These are phyloP conservation scores for Hyles euphorbiae DNA, from an alignment of 1,140 invertebrate genomes.

Conservation along the genomic window DNA sequence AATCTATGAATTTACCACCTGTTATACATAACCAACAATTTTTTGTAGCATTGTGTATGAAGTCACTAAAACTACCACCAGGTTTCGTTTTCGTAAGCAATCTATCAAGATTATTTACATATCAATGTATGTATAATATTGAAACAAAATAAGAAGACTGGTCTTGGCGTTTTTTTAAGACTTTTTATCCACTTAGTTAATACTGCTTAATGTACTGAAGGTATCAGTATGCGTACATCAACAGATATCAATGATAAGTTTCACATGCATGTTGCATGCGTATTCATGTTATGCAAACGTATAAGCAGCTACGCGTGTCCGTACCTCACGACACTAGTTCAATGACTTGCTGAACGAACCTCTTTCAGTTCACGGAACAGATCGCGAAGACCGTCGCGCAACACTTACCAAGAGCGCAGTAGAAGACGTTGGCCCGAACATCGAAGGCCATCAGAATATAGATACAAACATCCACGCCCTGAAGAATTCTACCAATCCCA, in stretches of 20 bases:
- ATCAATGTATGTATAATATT: not conserved
- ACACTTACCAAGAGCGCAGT: conserved; percentile 39
- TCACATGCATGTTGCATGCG: conserved; percentile 9
- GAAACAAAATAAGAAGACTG: not conserved
- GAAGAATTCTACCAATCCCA: conserved; percentile 17
- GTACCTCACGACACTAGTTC: conserved; percentile 17
- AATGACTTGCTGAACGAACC: conserved; percentile 16
- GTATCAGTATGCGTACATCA: too few species aligned
- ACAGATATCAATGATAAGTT: not conserved
- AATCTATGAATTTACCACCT: too few species aligned
- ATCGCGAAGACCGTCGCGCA: conserved; percentile 39
- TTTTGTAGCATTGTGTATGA: too few species aligned
- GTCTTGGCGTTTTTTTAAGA: not conserved
- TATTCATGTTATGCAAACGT: conserved; percentile 14
- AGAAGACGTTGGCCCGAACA: conserved; percentile 29
- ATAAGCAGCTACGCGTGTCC: conserved; percentile 12
- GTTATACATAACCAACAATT: too few species aligned
- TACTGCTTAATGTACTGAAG: too few species aligned
- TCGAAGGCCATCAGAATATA: conserved; percentile 12
- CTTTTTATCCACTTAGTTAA: too few species aligned
- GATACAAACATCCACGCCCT: conserved; percentile 11
- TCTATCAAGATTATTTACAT: not conserved
- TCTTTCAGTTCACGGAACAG: conserved; percentile 35
- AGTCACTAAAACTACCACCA: too few species aligned
- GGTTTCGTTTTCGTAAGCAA: not conserved